A percentile compares a stretch with the other conserved stretches of the same genome.
phyloP scores from a whole-genome alignment of 2,113 vertebrate species.

The Crypturellus undulatus region DNA sequence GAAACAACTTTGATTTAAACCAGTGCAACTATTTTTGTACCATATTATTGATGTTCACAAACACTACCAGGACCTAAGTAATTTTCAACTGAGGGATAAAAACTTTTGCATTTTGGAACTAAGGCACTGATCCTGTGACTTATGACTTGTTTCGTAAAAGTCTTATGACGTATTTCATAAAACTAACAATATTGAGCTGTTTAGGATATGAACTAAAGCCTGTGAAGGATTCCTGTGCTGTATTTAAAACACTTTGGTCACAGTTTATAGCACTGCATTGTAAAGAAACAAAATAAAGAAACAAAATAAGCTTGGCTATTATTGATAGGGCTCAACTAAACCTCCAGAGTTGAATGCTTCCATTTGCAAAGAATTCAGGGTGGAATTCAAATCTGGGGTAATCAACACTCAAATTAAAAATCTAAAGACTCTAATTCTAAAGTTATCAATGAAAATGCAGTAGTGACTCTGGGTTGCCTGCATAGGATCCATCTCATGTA shows the following conservation, averaged over 20 bases:
- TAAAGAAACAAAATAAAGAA: background rate
- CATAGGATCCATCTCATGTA: background rate
- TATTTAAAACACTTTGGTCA: background rate
- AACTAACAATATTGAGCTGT: background rate
- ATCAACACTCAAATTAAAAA: background rate
- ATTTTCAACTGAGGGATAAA: background rate
- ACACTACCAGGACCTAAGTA: background rate
- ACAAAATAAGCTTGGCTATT: background rate
- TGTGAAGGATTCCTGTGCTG: background rate
- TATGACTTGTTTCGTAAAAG: background rate
- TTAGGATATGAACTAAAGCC: background rate
- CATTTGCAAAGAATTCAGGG: background rate
- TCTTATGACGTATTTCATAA: background rate
- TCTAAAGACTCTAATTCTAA: background rate
- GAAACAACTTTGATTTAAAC: background rate
- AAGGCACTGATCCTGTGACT: background rate
- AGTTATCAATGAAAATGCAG: background rate
- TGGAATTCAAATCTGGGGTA: background rate
- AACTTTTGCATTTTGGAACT: background rate
- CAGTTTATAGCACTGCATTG: background rate
- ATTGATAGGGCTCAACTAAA: background rate
- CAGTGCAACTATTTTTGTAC: background rate
- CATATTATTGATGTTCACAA: background rate
- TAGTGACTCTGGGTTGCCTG: background rate
- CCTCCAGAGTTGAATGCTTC: background rate